These are phyloP conservation scores for Eupleurogrammus muticus DNA, from an alignment of 2,797 vertebrate species.

Conservation along the genomic window DNA sequence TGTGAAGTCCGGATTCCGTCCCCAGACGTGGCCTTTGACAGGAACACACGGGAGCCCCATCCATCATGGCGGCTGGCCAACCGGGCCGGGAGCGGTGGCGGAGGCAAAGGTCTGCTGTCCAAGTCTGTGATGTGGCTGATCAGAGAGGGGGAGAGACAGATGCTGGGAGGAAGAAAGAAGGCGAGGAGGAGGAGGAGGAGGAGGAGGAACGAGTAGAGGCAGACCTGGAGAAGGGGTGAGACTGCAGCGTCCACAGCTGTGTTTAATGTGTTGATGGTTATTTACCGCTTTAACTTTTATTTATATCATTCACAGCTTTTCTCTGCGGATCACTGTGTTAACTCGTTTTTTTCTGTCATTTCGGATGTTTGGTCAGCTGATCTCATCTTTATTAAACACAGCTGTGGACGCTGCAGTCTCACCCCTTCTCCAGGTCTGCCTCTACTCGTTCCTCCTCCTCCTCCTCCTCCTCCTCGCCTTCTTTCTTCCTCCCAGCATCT, in stretches of 20 bases:
- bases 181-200: no score
- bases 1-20: conserved; percentile 36
- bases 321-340: no score
- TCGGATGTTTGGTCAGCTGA: no score
- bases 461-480: conserved; percentile 3
- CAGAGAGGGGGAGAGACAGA: conserved; percentile 31
- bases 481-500: conserved; percentile 65
- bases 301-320: no score
- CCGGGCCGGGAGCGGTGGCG: conserved; percentile 36
- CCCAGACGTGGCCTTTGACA: conserved; percentile 46
- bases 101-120: conserved; percentile 32
- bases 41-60: conserved; percentile 12
- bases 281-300: no score
- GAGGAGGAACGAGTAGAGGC: neutral
- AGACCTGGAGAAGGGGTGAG: neutral
- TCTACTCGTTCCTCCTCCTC: neutral
- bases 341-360: no score
- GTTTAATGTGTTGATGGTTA: neutral
- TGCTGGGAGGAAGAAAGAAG: conserved; percentile 61
- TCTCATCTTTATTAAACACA: conserved; percentile 2
- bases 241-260: conserved; percentile 24
- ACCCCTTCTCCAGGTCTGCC: neutral
- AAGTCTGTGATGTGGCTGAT: conserved; percentile 41
- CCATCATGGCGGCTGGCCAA: conserved; percentile 25
- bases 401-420: conserved; percentile 17